phyloP scores from a whole-genome alignment of 2,797 vertebrate species.

The Acridotheres tristis region DNA sequence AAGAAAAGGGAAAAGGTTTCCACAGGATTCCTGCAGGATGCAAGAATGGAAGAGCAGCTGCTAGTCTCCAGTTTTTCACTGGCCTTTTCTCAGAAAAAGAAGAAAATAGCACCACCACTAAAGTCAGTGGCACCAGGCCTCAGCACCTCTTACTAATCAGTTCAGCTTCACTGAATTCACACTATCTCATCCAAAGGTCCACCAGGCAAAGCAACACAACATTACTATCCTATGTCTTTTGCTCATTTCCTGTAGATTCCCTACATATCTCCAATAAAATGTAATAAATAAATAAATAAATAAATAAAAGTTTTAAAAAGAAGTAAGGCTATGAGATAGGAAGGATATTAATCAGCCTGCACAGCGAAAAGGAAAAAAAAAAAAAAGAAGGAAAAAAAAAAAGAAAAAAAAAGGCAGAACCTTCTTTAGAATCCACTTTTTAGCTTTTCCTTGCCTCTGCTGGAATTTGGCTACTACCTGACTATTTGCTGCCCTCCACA shows the following conservation, averaged over 20 bases:
- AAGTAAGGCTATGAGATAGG: neutral
- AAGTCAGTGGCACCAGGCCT: neutral
- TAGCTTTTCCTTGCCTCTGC: neutral
- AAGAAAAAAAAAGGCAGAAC: neutral
- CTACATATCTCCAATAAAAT: neutral
- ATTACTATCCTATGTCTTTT: neutral
- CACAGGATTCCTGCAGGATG: neutral
- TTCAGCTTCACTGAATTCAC: neutral
- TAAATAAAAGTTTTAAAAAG: no score
- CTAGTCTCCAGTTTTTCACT: neutral
- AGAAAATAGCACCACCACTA: neutral
- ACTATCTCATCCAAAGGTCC: neutral
- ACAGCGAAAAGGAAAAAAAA: neutral
- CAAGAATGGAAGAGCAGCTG: neutral
- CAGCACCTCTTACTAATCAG: neutral
- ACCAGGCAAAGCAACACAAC: neutral
- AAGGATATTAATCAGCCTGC: neutral
- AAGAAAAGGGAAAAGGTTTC: neutral
- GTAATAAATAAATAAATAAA: neutral
- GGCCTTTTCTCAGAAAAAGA: neutral
- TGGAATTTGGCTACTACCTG: neutral
- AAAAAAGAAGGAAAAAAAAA: no score
- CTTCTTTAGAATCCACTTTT: neutral
- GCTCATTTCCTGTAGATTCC: neutral
- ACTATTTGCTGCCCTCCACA: neutral